These are phyloP conservation scores for Clivina fossor DNA, from an alignment of 2,888 invertebrate genomes.

Conservation along the genomic window DNA sequence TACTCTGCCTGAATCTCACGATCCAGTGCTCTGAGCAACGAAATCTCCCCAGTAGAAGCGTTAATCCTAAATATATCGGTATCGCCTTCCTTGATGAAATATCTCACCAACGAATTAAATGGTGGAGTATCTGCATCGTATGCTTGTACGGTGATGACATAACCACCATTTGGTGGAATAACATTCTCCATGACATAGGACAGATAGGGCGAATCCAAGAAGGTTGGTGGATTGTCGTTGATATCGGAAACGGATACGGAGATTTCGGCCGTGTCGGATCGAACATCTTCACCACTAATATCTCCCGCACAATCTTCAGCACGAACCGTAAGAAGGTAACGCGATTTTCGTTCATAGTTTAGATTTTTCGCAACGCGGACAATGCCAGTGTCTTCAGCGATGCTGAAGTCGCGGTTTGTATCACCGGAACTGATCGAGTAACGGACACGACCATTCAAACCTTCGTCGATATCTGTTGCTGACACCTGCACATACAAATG, in stretches of 20 bases:
- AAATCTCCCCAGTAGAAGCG: constrained; percentile 88
- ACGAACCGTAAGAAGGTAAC: constrained; percentile 79
- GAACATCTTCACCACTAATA: constrained; percentile 58
- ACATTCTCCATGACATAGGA: constrained; percentile 93
- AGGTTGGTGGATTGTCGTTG: constrained; percentile 92
- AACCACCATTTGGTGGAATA: constrained; percentile 78
- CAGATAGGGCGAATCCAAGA: constrained; percentile 91
- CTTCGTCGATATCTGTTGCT: constrained; percentile 86
- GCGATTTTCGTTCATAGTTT: constrained; percentile 87
- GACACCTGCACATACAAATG: constrained; percentile 64
- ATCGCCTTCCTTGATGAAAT: constrained; percentile 92
- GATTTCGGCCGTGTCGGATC: constrained; percentile 77
- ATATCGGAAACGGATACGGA: constrained; percentile 85
- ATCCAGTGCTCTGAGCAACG: constrained; percentile 78
- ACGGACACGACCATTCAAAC: constrained; percentile 85
- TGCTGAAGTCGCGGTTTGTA: constrained; percentile 86
- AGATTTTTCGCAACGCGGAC: constrained; percentile 90
- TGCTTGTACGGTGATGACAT: constrained; percentile 80
- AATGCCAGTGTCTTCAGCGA: constrained; percentile 88
- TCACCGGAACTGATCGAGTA: constrained; percentile 90
- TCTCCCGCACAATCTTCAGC: constrained; percentile 87
- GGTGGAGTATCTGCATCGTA: constrained; percentile 90
- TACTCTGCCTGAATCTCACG: constrained; percentile 83
- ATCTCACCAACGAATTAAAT: constrained; percentile 86
- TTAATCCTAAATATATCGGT: constrained; percentile 89